Evolutionary conservation across 2,797 vertebrate species (phyloP), one percentile per base, ranked within the genome.

Genomic region (Acridotheres tristis): DNA sequence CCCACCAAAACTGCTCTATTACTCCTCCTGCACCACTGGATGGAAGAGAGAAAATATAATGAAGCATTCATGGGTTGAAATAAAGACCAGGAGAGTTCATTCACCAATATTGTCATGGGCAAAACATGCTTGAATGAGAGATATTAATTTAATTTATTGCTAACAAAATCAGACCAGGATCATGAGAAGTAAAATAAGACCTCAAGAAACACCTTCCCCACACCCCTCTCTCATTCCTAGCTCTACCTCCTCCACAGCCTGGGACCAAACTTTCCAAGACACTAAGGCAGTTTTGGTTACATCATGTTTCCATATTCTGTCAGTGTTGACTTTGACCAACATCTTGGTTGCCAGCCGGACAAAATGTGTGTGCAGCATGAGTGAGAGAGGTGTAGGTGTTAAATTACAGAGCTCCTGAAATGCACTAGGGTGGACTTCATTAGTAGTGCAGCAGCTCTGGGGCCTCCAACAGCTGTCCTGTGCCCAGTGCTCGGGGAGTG

Each of bases 11-110:
- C 8, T 7, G 6, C 15, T 48, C 11, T 36, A 50, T 42, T 15
- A 36, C 12, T 71, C 15, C 4, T 21, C 11, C 15, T 62, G 26
- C 25, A 36, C 11, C 0, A 0, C 26, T 63, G 34, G 36, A 36
- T 26, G 13, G 26, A 12, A 32, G 10, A 78, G 34, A 55, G 26
- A 57, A 78, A 55, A 50, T 57, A 19, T 11, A 36, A 50, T 0
- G 0, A 71, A 63, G 4, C 7, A 12, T 27, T 57, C 18, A 7
- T 43, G 43, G 10, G 5, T 43, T 78, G 32, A 71, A 54, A 57
- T 22, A 63, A 55, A 26, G 36, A 55, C 42, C 12, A 26, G 26
- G 17, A 77, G 17, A 55, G 5, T 57, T 50, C 57, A 55, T 10
- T 63, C 57, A 71, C 18, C 66, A 71, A 15, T 19, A 63, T 10